phyloP scores from a whole-genome alignment of 2,888 invertebrate genomes.

The Amphiduros pacificus region DNA sequence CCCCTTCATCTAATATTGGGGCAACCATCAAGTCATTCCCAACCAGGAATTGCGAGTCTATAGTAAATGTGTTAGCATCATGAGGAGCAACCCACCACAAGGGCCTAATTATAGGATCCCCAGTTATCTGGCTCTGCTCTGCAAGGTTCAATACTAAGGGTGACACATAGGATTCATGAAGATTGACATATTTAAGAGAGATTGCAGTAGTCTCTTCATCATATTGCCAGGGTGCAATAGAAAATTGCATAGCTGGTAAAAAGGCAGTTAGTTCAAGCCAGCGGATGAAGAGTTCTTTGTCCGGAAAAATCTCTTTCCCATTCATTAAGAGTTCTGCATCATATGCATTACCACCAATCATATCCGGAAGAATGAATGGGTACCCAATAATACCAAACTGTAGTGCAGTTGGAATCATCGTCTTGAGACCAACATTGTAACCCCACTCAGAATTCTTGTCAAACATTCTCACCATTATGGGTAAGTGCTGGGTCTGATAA shows the following conservation, averaged over 20 bases:
- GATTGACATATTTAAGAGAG: constrained; percentile 23
- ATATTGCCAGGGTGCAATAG: constrained; percentile 85
- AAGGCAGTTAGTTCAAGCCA: constrained; percentile 88
- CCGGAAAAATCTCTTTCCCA: constrained; percentile 18
- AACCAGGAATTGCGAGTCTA: constrained; percentile 61
- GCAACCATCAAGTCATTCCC: constrained; percentile 54
- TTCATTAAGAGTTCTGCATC: background rate
- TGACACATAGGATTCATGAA: constrained; percentile 27
- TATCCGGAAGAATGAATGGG: constrained; percentile 86
- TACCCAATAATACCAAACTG: constrained; percentile 76
- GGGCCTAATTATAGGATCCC: constrained; percentile 84
- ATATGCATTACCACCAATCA: constrained; percentile 80
- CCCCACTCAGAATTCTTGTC: constrained; percentile 88
- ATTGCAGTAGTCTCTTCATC: constrained; percentile 65
- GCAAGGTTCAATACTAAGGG: constrained; percentile 40
- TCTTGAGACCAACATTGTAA: constrained; percentile 71
- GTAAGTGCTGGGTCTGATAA: constrained; percentile 77
- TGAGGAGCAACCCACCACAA: constrained; percentile 84
- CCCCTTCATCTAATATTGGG: constrained; percentile 49
- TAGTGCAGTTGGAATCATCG: constrained; percentile 80
- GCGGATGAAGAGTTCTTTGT: constrained; percentile 67
- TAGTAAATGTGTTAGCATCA: constrained; percentile 66
- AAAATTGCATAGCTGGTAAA: constrained; percentile 88
- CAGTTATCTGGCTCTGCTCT: constrained; percentile 36
- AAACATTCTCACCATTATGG: constrained; percentile 77